Conservation (phyloP, 2,797 vertebrate genomes). For the Phataginus tricuspis region DNA sequence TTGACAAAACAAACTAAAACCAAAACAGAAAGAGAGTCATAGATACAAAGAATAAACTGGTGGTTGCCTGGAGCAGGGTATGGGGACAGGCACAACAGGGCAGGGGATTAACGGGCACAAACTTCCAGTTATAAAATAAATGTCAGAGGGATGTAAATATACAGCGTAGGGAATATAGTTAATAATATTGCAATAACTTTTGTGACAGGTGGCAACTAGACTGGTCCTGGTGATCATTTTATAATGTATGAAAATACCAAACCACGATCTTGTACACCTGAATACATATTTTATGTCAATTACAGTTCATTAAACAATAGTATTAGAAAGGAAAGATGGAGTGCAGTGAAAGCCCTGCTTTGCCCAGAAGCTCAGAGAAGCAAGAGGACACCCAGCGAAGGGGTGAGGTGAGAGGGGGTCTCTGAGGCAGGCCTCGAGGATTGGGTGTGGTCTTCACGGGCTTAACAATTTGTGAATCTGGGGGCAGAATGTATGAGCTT, state of each 20-base stretch:
- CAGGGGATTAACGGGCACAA: background rate
- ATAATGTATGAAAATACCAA: background rate
- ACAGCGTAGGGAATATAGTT: background rate
- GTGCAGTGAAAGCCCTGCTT: background rate
- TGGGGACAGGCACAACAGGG: background rate
- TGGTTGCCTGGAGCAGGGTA: background rate
- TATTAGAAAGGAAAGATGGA: background rate
- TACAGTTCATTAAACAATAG: background rate
- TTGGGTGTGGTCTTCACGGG: background rate
- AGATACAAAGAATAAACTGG: background rate
- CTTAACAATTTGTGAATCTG: background rate
- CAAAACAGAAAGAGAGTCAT: background rate
- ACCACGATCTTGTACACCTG: background rate
- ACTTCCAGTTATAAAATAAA: background rate
- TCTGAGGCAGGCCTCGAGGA: background rate
- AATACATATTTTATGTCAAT: background rate
- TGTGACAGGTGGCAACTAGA: background rate
- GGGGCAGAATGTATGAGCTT: background rate
- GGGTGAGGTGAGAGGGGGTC: background rate
- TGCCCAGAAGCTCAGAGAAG: background rate
- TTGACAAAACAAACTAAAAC: background rate
- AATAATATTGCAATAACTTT: background rate
- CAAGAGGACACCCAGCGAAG: rapidly evolving
- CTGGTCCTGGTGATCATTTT: background rate
- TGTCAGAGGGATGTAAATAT: background rate